Evolutionary conservation across 2,888 invertebrate genomes (phyloP), one percentile per base, ranked within the genome.

Genomic region (Flexamia atlantica): DNA sequence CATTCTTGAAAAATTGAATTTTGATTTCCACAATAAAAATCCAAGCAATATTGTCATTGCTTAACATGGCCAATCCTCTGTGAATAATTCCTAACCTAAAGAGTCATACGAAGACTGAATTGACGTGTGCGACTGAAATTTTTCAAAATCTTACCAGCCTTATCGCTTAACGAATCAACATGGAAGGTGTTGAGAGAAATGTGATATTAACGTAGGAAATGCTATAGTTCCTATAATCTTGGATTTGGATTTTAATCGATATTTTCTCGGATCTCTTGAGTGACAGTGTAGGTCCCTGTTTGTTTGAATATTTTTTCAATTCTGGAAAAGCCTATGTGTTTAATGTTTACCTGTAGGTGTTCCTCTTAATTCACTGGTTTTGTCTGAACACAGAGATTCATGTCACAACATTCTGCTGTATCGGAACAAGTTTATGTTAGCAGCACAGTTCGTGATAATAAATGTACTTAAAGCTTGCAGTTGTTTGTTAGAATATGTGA

Each of bases 401-500:
- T 20, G 64, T n/a, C 64, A 64, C 64, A 53, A 53, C 46, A 46
- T 10, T 46, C 46, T 46, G 46, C 23, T 12, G 17, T 64, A 30
- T 64, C 12, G 28, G 70, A 70, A 36, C 40, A 36, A 40, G 36
- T 70, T 70, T 70, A 40, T 40, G 70, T 70, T 70, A 40, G 70
- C 40, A 70, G 70, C 32, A 70, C 68, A 70, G 70, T 36, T 76
- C 46, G 76, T 76, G 50, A 76, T 50, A 76, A 25, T 76, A 28
- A 17, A 23, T 76, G 76, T 76, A 76, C 76, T 76, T 76, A 76
- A 76, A 20, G 42, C 76, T 76, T 76, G 28, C 42, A 50, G 28
- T 36, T 72, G 20, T n/a, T 72, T 14, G 72, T 50, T 76, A 76
- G 76, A 76, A 46, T 28, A 79, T 79, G 79, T 79, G 79, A 79